These are phyloP conservation scores for Ruditapes philippinarum DNA, from an alignment of 1,140 invertebrate genomes.

Conservation along the genomic window DNA sequence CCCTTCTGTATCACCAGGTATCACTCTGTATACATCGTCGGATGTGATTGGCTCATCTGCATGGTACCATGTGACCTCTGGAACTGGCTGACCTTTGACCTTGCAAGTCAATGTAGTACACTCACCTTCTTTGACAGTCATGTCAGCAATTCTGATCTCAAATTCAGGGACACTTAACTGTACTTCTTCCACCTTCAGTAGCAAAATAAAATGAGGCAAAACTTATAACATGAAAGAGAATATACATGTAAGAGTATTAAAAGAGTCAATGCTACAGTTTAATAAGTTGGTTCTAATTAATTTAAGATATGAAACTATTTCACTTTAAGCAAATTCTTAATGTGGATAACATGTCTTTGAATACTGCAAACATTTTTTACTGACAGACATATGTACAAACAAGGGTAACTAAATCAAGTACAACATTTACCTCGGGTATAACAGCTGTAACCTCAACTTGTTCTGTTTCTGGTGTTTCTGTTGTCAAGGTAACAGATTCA, in stretches of 20 bases:
- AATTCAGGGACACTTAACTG: conserved; percentile 77
- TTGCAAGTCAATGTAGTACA: conserved; percentile 97
- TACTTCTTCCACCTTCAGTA: conserved; percentile 63
- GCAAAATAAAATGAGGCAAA: too few species aligned
- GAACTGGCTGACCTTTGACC: conserved; percentile 90
- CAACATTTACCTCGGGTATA: conserved; percentile 20
- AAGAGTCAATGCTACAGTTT: too few species aligned
- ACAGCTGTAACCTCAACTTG: conserved; percentile 22
- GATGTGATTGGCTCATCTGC: conserved; percentile 90
- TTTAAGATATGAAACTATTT: too few species aligned
- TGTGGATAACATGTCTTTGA: too few species aligned
- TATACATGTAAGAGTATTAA: too few species aligned
- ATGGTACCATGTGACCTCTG: conserved; percentile 85
- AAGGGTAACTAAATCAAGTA: too few species aligned
- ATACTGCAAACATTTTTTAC: too few species aligned
- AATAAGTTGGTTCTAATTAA: too few species aligned
- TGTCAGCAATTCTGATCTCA: conserved; percentile 75
- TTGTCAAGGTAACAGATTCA: conserved; percentile 42
- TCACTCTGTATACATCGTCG: conserved; percentile 81
- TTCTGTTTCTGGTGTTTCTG: conserved; percentile 19
- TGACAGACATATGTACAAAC: too few species aligned
- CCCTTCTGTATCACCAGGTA: conserved; percentile 78
- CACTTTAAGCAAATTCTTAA: too few species aligned
- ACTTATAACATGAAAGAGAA: too few species aligned
- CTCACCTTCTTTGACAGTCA: conserved; percentile 91